phyloP scores from a whole-genome alignment of 1,140 invertebrate species.

The Bemisia tabaci region DNA sequence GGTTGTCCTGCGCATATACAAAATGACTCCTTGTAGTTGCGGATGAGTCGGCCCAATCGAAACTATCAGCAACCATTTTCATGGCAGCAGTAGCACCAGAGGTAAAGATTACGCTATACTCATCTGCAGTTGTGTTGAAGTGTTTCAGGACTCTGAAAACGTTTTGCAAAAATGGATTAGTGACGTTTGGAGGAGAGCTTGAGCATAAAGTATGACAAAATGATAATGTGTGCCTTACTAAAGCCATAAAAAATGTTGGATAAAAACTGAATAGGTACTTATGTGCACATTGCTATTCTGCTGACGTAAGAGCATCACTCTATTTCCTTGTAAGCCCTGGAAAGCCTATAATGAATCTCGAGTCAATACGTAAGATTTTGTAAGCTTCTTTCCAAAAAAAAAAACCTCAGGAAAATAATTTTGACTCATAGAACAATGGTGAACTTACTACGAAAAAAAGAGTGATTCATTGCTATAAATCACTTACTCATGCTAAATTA shows the following conservation, averaged over 20 bases:
- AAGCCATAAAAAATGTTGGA: background rate
- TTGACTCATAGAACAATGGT: too few relatives aligned
- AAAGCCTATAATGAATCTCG: too few relatives aligned
- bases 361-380: too few relatives aligned
- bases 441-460: too few relatives aligned
- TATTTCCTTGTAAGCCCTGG: background rate
- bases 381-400: too few relatives aligned
- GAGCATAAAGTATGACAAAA: too few relatives aligned
- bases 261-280: background rate
- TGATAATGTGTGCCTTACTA: conserved; percentile 1
- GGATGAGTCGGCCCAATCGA: conserved; percentile 37
- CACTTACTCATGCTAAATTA: too few relatives aligned
- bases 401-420: too few relatives aligned
- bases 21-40: conserved; percentile 40
- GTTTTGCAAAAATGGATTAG: too few relatives aligned
- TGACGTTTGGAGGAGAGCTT: too few relatives aligned
- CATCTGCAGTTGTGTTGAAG: conserved; percentile 65
- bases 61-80: conserved; percentile 71
- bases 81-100: conserved; percentile 72
- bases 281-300: background rate
- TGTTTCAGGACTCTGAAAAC: conserved; percentile 59
- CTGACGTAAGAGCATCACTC: background rate
- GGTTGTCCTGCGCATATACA: conserved; percentile 77
- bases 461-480: too few relatives aligned
- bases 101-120: conserved; percentile 84